Conservation (phyloP, 2,113 vertebrate genomes). For the Tursiops truncatus region DNA sequence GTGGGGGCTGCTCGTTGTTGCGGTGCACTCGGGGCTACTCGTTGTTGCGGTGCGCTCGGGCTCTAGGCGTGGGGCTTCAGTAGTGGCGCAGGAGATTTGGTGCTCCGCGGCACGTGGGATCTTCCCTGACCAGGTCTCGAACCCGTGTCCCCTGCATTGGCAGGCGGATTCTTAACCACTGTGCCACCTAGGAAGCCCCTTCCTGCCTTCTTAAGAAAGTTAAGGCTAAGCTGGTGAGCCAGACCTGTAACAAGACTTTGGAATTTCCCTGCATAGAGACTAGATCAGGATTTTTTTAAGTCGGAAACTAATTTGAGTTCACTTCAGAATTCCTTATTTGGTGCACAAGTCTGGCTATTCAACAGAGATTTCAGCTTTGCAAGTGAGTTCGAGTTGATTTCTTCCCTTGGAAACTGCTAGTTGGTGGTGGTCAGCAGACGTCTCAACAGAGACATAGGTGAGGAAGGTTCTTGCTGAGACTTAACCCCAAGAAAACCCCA, state of each 20-base stretch:
- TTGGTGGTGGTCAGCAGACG: background rate
- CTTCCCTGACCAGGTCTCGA: too few relatives aligned
- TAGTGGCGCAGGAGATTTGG: too few relatives aligned
- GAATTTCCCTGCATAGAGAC: background rate
- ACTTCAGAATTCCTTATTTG: background rate
- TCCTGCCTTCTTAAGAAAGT: slow-evolving; percentile 34
- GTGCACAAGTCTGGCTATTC: background rate
- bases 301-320: background rate
- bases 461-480: background rate
- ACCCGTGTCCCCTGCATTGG: too few relatives aligned
- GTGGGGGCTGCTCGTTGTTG: too few relatives aligned
- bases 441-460: background rate
- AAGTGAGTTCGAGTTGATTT: background rate
- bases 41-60: too few relatives aligned
- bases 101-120: too few relatives aligned
- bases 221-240: background rate
- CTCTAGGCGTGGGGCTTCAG: too few relatives aligned
- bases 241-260: background rate
- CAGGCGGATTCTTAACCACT: too few relatives aligned
- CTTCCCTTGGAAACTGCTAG: background rate
- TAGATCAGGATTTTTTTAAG: background rate
- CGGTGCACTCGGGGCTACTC: too few relatives aligned
- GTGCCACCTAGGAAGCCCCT: background rate
- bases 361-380: background rate
- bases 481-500: background rate